Evolutionary conservation across 2,113 vertebrate species (phyloP).

Genomic region (Vulpes lagopus): DNA sequence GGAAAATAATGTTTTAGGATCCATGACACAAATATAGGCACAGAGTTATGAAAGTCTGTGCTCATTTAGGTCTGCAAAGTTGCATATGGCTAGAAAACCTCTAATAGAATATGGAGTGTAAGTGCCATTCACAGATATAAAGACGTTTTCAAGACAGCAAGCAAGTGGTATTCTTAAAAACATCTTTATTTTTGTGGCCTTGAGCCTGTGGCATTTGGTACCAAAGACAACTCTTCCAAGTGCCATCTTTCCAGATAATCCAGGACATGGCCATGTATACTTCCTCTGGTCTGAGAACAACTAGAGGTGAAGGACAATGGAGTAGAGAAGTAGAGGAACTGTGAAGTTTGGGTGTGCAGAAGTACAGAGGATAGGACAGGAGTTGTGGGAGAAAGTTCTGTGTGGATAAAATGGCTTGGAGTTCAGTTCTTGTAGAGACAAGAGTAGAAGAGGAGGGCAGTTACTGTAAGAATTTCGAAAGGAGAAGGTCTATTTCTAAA

Average conservation of each 20-base stretch:
- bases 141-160: neutral
- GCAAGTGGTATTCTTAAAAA: neutral
- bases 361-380: neutral
- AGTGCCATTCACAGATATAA: neutral
- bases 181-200: neutral
- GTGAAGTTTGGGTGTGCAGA: too few species aligned
- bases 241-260: neutral
- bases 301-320: neutral
- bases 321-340: neutral
- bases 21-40: neutral
- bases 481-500: neutral
- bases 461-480: neutral
- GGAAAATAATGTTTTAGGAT: neutral
- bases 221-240: neutral
- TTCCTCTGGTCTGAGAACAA: neutral
- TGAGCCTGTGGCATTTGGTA: neutral
- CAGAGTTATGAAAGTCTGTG: neutral
- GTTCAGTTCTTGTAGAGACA: neutral
- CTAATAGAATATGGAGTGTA: neutral
- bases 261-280: neutral
- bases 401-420: neutral
- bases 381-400: neutral
- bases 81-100: neutral
- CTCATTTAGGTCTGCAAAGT: neutral
- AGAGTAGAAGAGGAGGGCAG: too few species aligned